Base-by-base conservation (phyloP, 1,140 invertebrate genomes). In the Drosophila arawakana region DNA sequence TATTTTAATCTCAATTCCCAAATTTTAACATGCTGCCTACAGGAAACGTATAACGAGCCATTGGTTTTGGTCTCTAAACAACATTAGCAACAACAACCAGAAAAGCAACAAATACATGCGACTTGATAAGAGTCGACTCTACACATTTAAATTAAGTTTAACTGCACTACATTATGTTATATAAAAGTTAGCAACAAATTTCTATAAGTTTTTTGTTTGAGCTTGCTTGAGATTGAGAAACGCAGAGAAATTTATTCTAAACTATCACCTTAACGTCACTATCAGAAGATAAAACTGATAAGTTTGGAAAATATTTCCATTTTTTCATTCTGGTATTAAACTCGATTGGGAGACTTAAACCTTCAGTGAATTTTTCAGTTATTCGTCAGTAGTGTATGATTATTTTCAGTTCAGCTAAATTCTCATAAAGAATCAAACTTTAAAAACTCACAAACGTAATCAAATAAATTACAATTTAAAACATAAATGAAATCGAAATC, bases 1-100 rank as follows among this genome's bases (percentile, higher is more conserved):
- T 52, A 66, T 74, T 71, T 52, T 25, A 35, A 57, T 71, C 70
- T 61, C 21, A 11, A 78, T 60, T 76, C 46, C 21, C 7, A 30
- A 70, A 43, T 13, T n/a, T 34, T 54, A 11, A 13, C 34, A 18
- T 72, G 37, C 74, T 73, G n/a, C 73, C 3, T 65, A 76, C 75
- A 91, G 90, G 90, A 76, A 91, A 91, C 78, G 84, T 91, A 91
- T 91, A 91, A 91, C 90, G 84, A 89, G 90, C 50, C 76, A 81
- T 89, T 54, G 81, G 81, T 59, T 72, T 83, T 81, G 90, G 90
- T 68, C 80, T 84, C 25, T 90, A 86, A 88, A 25, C 71, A 59
- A 47, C 60, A 54, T 25, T 41, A 54, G 69, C 60, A 69, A 39
- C 41, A 57, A 50, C 50, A 76, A 73, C 67, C 63, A 62, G 18